These are phyloP conservation scores for Thyatira batis DNA, from an alignment of 2,888 invertebrate species.

Conservation along the genomic window DNA sequence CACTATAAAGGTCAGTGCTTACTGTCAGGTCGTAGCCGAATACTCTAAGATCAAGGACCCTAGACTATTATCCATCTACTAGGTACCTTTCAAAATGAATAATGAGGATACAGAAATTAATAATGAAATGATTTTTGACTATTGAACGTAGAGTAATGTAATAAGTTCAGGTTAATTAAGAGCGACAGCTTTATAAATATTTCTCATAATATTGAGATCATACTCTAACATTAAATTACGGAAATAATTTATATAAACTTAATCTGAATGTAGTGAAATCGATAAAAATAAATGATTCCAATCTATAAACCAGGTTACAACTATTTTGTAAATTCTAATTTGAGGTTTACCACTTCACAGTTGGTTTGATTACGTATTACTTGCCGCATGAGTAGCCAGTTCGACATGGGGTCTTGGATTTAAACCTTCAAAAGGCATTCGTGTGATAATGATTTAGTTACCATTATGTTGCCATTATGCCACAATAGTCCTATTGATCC, in stretches of 20 bases:
- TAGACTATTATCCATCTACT: not conserved
- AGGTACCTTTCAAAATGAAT: not conserved
- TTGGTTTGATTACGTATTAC: not conserved
- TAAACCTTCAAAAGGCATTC: constrained; percentile 4
- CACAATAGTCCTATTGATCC: constrained; percentile 14
- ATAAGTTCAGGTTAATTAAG: too few relatives aligned
- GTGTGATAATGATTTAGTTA: constrained; percentile 9
- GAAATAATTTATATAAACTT: too few relatives aligned
- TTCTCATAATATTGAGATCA: too few relatives aligned
- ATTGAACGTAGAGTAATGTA: too few relatives aligned
- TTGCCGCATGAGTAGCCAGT: constrained; percentile 8
- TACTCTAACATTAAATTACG: too few relatives aligned
- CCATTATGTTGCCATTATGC: constrained; percentile 1
- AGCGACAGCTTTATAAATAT: too few relatives aligned
- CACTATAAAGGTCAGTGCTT: constrained; percentile 48
- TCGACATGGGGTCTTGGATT: not conserved
- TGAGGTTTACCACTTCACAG: not conserved
- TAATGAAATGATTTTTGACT: too few relatives aligned
- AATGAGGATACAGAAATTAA: too few relatives aligned
- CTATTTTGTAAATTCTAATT: too few relatives aligned
- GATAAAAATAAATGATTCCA: too few relatives aligned
- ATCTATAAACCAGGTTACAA: too few relatives aligned
- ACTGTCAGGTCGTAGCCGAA: constrained; percentile 34
- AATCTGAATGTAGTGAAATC: too few relatives aligned
- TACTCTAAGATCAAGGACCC: constrained; percentile 55